Conservation (phyloP, 2,888 invertebrate genomes). For the Catonia carolina region DNA sequence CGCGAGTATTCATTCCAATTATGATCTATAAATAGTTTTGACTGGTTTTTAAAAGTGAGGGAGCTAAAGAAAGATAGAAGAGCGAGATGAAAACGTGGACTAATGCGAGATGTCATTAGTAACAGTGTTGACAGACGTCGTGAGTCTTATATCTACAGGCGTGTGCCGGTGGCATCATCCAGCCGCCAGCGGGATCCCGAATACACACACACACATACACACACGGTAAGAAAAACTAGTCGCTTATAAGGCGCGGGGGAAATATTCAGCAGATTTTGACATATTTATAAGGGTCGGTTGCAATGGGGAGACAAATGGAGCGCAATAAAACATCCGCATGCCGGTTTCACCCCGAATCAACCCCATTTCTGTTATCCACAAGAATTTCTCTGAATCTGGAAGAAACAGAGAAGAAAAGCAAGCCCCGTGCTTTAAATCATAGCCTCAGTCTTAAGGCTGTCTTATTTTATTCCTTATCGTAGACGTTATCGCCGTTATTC, state of each 20-base stretch:
- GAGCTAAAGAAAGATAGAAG: too few species aligned
- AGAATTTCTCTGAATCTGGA: constrained; percentile 12
- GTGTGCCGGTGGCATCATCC: too few species aligned
- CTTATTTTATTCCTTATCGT: too few species aligned
- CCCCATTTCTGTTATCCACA: too few species aligned
- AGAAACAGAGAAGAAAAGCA: background rate
- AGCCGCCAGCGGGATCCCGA: background rate
- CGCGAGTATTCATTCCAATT: too few species aligned
- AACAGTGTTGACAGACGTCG: constrained; percentile 11
- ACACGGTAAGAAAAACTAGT: background rate
- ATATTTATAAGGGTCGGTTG: constrained; percentile 29
- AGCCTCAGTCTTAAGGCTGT: background rate
- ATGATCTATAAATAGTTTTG: too few species aligned
- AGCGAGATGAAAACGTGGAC: background rate
- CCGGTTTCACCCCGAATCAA: constrained; percentile 12
- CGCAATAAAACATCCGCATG: constrained; percentile 23
- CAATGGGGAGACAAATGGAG: constrained; percentile 24
- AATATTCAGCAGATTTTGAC: constrained; percentile 28
- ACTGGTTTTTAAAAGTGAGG: too few species aligned
- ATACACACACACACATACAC: background rate
- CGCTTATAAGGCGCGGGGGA: background rate
- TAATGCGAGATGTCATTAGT: constrained; percentile 11
- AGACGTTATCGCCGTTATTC: too few species aligned
- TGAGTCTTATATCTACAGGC: background rate
- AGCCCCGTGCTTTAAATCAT: constrained; percentile 10